Conservation (phyloP, 92 coral and sea anemone species). For the Pocillopora grandis region DNA sequence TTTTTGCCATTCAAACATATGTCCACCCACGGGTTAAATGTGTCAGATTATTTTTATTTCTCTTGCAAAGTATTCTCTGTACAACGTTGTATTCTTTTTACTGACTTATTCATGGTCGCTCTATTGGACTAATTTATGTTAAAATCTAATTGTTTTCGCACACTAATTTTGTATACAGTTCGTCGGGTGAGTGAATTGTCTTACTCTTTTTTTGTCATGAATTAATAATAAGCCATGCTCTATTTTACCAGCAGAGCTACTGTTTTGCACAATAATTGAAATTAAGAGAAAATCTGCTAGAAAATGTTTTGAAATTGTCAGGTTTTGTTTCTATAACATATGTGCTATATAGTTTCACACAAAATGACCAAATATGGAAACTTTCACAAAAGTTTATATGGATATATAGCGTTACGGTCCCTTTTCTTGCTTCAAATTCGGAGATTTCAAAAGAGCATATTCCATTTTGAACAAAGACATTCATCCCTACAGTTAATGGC, state of each 20-base stretch:
- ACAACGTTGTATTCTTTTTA: background rate
- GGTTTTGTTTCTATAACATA: background rate
- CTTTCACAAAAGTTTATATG: background rate
- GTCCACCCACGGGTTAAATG: conserved; percentile 1
- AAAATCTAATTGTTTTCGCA: conserved; percentile 34
- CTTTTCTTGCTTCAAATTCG: background rate
- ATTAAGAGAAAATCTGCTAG: background rate
- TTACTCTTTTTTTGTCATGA: conserved; percentile 10
- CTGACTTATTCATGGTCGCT: conserved; percentile 9
- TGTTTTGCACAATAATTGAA: conserved; percentile 15
- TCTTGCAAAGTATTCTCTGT: conserved; percentile 12
- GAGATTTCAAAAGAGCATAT: background rate
- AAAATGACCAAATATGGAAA: conserved; percentile 17
- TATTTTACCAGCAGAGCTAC: conserved; percentile 22
- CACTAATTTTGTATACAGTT: conserved; percentile 22
- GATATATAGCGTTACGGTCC: background rate
- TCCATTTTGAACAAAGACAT: conserved; percentile 18
- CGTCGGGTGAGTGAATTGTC: conserved; percentile 24
- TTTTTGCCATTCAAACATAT: conserved; percentile 6
- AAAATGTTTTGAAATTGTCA: background rate
- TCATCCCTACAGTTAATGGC: background rate
- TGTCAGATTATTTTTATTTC: background rate
- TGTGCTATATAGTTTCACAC: conserved; percentile 31
- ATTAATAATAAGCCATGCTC: conserved; percentile 30
- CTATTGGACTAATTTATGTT: conserved; percentile 11